Evolutionary conservation across 2,113 vertebrate genomes (phyloP).

Genomic region (Chlorodrepanis virens): DNA sequence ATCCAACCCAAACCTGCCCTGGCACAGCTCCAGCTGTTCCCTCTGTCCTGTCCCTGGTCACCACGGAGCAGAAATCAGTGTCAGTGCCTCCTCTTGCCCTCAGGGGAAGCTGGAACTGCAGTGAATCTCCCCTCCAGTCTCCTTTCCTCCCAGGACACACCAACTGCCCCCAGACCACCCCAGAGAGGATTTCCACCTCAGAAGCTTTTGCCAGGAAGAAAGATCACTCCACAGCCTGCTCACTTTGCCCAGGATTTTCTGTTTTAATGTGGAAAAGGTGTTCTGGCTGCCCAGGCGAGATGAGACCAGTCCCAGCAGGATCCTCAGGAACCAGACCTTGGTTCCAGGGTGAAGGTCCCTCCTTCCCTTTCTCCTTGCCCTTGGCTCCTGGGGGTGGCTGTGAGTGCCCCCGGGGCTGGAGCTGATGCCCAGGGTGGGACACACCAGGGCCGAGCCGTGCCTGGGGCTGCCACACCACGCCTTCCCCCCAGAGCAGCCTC

Average conservation of each 20-base stretch:
- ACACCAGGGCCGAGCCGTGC: fast-evolving
- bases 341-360: not conserved
- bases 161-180: not conserved
- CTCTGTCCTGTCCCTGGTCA: not conserved
- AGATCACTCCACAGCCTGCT: not conserved
- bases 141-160: not conserved
- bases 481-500: not conserved
- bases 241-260: not conserved
- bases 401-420: not conserved
- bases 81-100: not conserved
- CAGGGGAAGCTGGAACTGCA: not conserved
- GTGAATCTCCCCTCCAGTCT: no score
- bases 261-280: not conserved
- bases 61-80: not conserved
- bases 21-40: fast-evolving
- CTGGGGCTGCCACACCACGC: fast-evolving
- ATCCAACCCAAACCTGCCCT: fast-evolving
- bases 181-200: no score
- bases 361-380: not conserved
- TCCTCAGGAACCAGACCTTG: not conserved
- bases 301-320: not conserved
- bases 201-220: not conserved
- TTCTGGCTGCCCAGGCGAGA: fast-evolving
- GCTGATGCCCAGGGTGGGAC: fast-evolving
- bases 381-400: not conserved